These are phyloP conservation scores for Crocuta crocuta DNA, from an alignment of 2,113 vertebrate genomes.

Conservation along the genomic window DNA sequence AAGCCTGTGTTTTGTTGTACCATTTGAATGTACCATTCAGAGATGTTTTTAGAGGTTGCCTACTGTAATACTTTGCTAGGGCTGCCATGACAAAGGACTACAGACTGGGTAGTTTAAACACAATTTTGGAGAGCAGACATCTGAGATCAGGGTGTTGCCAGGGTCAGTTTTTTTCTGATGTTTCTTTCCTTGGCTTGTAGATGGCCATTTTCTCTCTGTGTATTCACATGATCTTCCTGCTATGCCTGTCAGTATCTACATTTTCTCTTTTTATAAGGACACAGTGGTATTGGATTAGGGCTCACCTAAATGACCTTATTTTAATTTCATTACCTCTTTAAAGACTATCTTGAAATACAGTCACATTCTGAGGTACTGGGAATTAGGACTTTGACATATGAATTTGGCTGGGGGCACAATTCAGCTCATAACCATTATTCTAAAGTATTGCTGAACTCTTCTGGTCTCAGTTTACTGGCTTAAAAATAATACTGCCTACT, in stretches of 20 bases:
- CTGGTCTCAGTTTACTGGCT: slow-evolving; percentile 16
- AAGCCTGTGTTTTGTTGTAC: neutral
- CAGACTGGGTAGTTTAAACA: neutral
- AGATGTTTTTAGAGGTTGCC: neutral
- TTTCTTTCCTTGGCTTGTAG: neutral
- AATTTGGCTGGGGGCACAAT: neutral
- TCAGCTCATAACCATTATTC: neutral
- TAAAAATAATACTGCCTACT: neutral
- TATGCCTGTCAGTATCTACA: neutral
- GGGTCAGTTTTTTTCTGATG: neutral
- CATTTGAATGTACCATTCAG: neutral
- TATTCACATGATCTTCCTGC: neutral
- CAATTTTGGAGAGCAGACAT: neutral
- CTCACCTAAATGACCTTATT: neutral
- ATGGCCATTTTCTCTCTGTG: neutral
- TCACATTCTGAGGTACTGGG: neutral
- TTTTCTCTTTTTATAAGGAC: neutral
- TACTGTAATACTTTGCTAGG: neutral
- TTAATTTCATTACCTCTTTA: slow-evolving; percentile 1
- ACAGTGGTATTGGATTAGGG: neutral
- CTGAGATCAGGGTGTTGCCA: neutral
- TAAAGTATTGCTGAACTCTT: neutral
- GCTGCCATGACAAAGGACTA: neutral
- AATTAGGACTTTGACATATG: neutral
- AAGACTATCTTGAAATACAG: neutral